Evolutionary conservation across 2,113 vertebrate species (phyloP), one percentile per base, ranked within the genome.

Genomic region (Chaetops frenatus): DNA sequence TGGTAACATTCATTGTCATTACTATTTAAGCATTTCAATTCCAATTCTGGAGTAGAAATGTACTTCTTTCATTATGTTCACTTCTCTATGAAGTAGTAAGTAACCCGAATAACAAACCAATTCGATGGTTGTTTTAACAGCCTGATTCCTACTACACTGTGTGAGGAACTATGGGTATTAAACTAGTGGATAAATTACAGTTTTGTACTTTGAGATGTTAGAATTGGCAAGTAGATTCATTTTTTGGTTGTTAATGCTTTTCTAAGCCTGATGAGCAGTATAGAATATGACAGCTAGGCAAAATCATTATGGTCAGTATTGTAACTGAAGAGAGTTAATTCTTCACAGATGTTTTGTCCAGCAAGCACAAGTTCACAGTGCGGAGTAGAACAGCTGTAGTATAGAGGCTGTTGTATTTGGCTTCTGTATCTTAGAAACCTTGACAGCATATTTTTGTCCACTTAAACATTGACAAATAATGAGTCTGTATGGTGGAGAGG

Each of bases 301-400:
- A 27, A 69, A 45, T 19, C 54, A 7, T 71, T 50, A n/a, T 2
- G 7, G 13, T 72, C 36, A 48, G 3, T 74, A 22, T 56, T 58
- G 47, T 11, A 76, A 15, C 28, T 35, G 44, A 48, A 29, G 9
- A 15, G 44, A 56, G 8, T 36, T 57, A 79, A 35, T 36, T 56
- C 67, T 79, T 38, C 38, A 28, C 5, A 19, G 33, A 16, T 54
- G 3, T 4, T 51, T 17, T 38, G 20, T 38, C 11, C 23, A 36
- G 61, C 11, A 73, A 48, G 15, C 12, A 14, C 17, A 50, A 73
- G 36, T 29, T 77, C 4, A 33, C 33, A 44, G 10, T 9, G 7
- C 0, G 0, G 19, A 35, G 31, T 27, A 35, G 23, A 74, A 25
- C 19, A 91, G 5, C 9, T 64, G 18, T 69, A 20, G 10, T 12